These are phyloP conservation scores for Peromyscus attwateri DNA, from an alignment of 2,797 vertebrate genomes.

Conservation along the genomic window DNA sequence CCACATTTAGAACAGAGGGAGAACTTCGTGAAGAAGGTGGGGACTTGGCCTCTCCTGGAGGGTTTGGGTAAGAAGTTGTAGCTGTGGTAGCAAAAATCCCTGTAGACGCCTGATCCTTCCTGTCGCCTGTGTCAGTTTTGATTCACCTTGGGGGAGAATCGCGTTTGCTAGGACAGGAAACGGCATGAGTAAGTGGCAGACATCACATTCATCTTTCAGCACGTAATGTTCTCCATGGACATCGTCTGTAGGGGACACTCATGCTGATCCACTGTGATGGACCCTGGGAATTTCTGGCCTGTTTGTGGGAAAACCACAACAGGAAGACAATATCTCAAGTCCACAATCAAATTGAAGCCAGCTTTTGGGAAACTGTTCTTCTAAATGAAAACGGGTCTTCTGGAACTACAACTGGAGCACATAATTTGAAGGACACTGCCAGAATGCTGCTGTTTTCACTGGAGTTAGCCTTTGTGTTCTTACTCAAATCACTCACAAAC, in stretches of 20 bases:
- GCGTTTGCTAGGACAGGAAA: not conserved
- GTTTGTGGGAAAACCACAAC: not conserved
- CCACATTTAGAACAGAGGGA: not conserved
- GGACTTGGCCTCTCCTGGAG: not conserved
- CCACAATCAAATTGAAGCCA: not conserved
- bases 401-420: accelerated
- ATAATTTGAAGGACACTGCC: not conserved
- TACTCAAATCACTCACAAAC: too few relatives aligned
- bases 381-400: not conserved
- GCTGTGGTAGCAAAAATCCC: not conserved
- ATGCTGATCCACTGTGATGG: not conserved
- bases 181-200: not conserved
- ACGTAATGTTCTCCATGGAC: too few relatives aligned
- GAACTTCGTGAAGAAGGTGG: not conserved
- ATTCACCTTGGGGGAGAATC: not conserved
- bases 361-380: not conserved
- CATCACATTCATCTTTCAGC: not conserved
- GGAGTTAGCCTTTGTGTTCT: not conserved
- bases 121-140: not conserved
- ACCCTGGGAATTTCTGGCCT: not conserved
- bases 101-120: not conserved
- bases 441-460: not conserved
- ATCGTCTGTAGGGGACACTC: not conserved
- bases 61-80: not conserved
- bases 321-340: not conserved